Conservation (phyloP, 2,888 invertebrate species). For the Dioctria rufipes region DNA sequence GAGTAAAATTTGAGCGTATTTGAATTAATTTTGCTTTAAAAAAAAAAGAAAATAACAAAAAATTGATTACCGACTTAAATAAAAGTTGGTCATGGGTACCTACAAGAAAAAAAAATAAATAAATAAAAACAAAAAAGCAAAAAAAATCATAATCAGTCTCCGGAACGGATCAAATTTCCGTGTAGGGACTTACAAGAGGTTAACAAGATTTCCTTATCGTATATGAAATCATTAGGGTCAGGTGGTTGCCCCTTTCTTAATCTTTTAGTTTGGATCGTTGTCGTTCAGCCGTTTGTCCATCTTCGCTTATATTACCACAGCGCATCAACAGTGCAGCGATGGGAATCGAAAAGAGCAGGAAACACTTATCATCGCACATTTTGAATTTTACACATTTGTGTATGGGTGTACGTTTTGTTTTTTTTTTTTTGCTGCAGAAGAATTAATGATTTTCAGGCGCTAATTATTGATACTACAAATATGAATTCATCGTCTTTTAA, state of each 20-base stretch:
- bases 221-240: background rate
- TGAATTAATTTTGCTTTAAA: too few species aligned
- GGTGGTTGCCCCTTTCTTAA: background rate
- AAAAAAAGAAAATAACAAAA: too few species aligned
- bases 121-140: background rate
- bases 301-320: background rate
- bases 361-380: slow-evolving; percentile 30
- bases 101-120: background rate
- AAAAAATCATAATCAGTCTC: background rate
- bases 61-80: too few species aligned
- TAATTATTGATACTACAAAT: background rate
- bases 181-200: background rate
- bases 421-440: too few species aligned
- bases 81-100: too few species aligned
- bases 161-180: background rate
- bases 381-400: slow-evolving; percentile 19
- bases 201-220: background rate
- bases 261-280: background rate
- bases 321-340: background rate
- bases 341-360: slow-evolving; percentile 17
- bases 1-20: too few species aligned
- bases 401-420: background rate
- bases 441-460: background rate
- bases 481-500: background rate
- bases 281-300: background rate